Base-by-base conservation (phyloP, 1,140 invertebrate genomes). In the Colletes gigas region DNA sequence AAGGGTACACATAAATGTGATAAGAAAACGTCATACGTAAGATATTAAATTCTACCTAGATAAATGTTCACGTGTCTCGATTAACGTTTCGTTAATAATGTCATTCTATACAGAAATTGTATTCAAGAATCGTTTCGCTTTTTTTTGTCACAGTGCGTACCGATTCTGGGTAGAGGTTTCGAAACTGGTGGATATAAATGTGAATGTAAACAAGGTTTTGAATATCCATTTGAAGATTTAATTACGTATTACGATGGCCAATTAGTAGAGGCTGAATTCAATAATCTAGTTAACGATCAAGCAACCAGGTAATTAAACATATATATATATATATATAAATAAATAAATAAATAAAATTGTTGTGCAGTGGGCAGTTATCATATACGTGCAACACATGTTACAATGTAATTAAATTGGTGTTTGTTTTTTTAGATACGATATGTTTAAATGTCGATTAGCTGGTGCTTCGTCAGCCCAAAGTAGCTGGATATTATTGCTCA, bases 201-300 rank as follows among this genome's bases (percentile, higher is more conserved):
- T 93, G 98, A 99, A 92, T 99, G 98, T 90, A 96, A 97, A 71
- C 98, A 99, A 94, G 98, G 98, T 41, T 99, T 96, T 90, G 99
- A 99, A 91, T 99, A 99, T 94, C 98, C 98, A 0, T 99, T 98
- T 91, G 98, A 99, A 93, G 98, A 98, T 93, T 94, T 95, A 6
- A 98, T 97, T 88, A 99, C 97, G 5, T 99, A 99, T 92, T 99
- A 97, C 91, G 98, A 99, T 93, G 98, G 98, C 0, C 98, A 99
- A 94, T 94, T 98, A 21, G 96, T 99, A 54, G 98, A 99, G 93
- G 97, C 98, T 1, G 98, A 99, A 93, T 99, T 98, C 93, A 95
- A 95, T 84, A 98, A 98, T 92, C 95, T 98, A 68, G 95, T 98
- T 3, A 93, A 94, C 19, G 95, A 98, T 85, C 96, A 96, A 86